Evolutionary conservation across 2,113 vertebrate genomes (phyloP).

Genomic region (Muntiacus muntjak): DNA sequence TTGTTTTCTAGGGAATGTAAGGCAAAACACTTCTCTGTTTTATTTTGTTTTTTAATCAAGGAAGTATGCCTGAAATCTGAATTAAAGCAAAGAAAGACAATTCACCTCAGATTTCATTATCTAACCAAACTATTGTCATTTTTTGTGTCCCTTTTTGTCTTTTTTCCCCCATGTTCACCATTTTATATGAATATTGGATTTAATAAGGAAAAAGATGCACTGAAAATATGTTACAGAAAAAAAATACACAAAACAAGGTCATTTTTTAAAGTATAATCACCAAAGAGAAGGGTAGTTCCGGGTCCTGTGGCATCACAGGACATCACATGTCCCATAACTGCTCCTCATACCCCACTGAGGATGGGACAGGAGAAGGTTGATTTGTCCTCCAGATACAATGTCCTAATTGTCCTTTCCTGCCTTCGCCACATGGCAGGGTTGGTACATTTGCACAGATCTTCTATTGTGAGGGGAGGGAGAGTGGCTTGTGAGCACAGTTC

Average conservation of each 20-base stretch:
- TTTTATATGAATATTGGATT: not conserved
- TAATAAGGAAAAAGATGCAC: not conserved
- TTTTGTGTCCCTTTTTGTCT: not conserved
- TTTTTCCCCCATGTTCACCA: not conserved
- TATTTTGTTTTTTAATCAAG: not conserved
- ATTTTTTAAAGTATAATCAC: not conserved
- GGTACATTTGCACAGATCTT: not conserved
- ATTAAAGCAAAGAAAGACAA: not conserved
- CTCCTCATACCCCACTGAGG: not conserved
- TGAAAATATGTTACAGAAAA: not conserved
- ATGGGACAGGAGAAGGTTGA: not conserved
- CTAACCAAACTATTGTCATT: not conserved
- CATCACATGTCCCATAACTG: not conserved
- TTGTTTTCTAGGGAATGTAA: not conserved
- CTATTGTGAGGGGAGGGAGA: not conserved
- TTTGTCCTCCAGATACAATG: not conserved
- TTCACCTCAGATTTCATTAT: not conserved
- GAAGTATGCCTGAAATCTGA: not conserved
- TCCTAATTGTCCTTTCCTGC: not conserved
- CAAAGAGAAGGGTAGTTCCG: not conserved
- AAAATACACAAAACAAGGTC: not conserved
- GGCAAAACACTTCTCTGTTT: not conserved
- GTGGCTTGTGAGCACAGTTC: not conserved
- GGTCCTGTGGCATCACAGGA: not conserved
- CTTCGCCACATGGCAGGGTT: not conserved